Evolutionary conservation across 1,140 invertebrate species (phyloP).

Genomic region (Magallana angulata): DNA sequence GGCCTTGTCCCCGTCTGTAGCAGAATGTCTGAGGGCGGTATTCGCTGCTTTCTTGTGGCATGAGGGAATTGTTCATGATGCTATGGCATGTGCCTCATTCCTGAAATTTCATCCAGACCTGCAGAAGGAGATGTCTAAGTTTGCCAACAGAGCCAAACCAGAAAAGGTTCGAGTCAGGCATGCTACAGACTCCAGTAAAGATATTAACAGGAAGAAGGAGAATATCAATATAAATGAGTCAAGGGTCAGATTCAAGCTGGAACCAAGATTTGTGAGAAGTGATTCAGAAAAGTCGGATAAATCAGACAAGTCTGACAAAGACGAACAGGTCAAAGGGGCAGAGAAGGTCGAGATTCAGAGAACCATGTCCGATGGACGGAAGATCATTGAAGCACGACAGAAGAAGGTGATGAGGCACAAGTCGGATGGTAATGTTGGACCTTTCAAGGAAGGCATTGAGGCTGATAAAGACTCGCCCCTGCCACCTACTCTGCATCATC

Average conservation of each 20-base stretch:
- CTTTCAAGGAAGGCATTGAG: slow-evolving; percentile 45
- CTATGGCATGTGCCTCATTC: slow-evolving; percentile 97
- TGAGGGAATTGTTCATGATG: slow-evolving; percentile 97
- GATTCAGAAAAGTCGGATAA: slow-evolving; percentile 53
- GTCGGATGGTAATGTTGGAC: slow-evolving; percentile 66
- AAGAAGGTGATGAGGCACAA: slow-evolving; percentile 66
- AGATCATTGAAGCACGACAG: slow-evolving; percentile 21
- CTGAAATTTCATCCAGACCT: slow-evolving; percentile 95
- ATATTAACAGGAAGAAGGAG: slow-evolving; percentile 64
- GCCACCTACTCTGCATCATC: slow-evolving; percentile 90
- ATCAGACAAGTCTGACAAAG: slow-evolving; percentile 50
- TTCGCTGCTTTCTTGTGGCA: slow-evolving; percentile 98
- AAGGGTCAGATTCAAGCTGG: slow-evolving; percentile 72
- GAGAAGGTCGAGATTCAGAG: slow-evolving; percentile 39
- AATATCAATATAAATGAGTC: slow-evolving; percentile 75
- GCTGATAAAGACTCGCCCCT: slow-evolving; percentile 83
- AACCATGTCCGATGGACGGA: neutral
- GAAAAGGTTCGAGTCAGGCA: slow-evolving; percentile 69
- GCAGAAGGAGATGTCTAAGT: slow-evolving; percentile 76
- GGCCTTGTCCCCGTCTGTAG: slow-evolving; percentile 94
- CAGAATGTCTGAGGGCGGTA: slow-evolving; percentile 93
- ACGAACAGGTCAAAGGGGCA: neutral
- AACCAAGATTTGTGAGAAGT: slow-evolving; percentile 62
- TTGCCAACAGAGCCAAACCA: slow-evolving; percentile 65
- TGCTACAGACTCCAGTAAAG: slow-evolving; percentile 75